These are phyloP conservation scores for Watsonalla cultraria DNA, from an alignment of 2,888 invertebrate species.

Conservation along the genomic window DNA sequence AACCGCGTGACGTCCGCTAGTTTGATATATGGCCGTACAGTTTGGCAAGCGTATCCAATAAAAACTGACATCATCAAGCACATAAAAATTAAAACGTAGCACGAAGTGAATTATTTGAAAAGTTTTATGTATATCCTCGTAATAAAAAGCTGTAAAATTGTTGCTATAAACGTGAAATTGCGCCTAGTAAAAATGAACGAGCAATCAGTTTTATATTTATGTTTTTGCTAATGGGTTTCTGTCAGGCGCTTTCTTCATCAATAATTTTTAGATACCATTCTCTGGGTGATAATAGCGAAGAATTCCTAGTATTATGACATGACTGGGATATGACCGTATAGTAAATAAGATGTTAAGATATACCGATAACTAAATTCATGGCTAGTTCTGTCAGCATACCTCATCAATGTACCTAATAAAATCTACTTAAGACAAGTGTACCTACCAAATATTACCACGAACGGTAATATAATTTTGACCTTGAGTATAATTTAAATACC, in stretches of 20 bases:
- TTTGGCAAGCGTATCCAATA: constrained; percentile 20
- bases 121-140: background rate
- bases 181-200: constrained; percentile 1
- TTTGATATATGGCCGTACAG: background rate
- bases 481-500: too few relatives aligned
- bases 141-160: background rate
- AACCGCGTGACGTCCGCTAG: too few relatives aligned
- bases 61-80: constrained; percentile 26
- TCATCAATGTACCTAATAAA: too few relatives aligned
- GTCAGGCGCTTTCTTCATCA: background rate
- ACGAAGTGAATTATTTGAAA: background rate
- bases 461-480: too few relatives aligned
- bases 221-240: constrained; percentile 1
- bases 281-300: background rate
- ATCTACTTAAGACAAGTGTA: too few relatives aligned
- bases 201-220: background rate
- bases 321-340: too few relatives aligned
- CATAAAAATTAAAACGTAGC: constrained; percentile 26
- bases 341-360: too few relatives aligned
- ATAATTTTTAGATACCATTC: background rate
- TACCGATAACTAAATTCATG: too few relatives aligned
- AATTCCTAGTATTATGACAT: background rate
- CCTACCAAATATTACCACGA: too few relatives aligned
- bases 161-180: background rate
- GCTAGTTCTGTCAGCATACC: too few relatives aligned